Conservation (phyloP, 1,140 invertebrate genomes). For the Bombus pascuorum region DNA sequence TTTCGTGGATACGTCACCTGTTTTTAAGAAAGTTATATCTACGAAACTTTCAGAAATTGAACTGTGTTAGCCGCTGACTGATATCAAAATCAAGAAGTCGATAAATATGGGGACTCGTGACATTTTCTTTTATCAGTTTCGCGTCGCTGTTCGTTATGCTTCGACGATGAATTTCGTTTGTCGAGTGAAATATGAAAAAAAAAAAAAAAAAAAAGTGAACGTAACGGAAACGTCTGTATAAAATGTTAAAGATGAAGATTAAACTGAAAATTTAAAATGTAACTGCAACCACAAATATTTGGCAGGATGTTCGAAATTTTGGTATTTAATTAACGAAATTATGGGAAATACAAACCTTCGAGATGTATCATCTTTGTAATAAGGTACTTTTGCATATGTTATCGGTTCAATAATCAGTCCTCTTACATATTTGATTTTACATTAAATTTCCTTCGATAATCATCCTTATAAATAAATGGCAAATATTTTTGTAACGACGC, state of each 20-base stretch:
- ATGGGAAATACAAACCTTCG: not conserved
- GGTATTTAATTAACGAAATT: not conserved
- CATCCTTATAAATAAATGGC: not conserved
- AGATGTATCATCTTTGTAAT: not conserved
- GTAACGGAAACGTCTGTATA: not conserved
- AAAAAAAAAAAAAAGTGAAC: not conserved
- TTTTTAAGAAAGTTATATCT: too few species aligned
- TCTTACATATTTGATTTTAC: not conserved
- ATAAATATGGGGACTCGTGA: too few species aligned
- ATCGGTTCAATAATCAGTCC: not conserved
- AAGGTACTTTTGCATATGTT: not conserved
- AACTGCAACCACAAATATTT: not conserved
- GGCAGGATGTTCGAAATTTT: conserved; percentile 7
- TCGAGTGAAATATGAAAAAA: not conserved
- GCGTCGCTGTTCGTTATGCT: not conserved
- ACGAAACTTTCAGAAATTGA: too few species aligned
- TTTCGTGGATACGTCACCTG: too few species aligned
- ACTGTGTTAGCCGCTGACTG: too few species aligned
- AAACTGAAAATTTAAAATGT: not conserved
- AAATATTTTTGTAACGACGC: too few species aligned
- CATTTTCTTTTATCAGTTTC: not conserved
- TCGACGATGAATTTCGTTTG: not conserved
- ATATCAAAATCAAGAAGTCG: too few species aligned
- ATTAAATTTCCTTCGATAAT: not conserved
- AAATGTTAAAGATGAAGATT: not conserved